These are phyloP conservation scores for Beris chalybata DNA, from an alignment of 2,888 invertebrate genomes.

Conservation along the genomic window DNA sequence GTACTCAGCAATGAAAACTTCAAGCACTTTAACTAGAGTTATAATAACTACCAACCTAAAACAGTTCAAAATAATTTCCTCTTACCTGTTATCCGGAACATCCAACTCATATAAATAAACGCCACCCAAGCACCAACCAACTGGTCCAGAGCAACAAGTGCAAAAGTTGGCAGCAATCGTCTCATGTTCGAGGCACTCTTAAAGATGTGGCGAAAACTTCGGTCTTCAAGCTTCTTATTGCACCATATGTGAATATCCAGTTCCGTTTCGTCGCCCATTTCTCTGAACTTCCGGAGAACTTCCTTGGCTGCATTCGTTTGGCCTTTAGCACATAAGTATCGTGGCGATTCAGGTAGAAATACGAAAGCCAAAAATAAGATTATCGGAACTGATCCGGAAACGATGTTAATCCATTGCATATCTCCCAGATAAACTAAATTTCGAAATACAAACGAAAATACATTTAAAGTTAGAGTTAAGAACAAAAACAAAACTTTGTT, in stretches of 20 bases:
- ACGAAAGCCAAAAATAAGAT: slow-evolving; percentile 54
- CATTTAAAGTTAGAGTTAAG: slow-evolving; percentile 9
- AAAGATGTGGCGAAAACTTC: slow-evolving; percentile 46
- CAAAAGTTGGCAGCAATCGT: slow-evolving; percentile 59
- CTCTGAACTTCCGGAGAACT: slow-evolving; percentile 65
- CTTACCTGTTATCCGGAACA: slow-evolving; percentile 59
- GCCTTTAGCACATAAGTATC: slow-evolving; percentile 62
- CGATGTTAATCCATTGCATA: slow-evolving; percentile 32
- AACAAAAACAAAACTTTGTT: background rate
- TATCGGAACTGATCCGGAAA: slow-evolving; percentile 25
- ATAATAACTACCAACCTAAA: too few relatives aligned
- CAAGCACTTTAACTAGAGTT: too few relatives aligned
- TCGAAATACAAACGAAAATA: background rate
- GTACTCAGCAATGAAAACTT: too few relatives aligned
- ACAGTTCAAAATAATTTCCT: background rate
- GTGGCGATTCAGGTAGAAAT: slow-evolving; percentile 74
- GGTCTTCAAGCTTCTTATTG: slow-evolving; percentile 55
- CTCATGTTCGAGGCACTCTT: slow-evolving; percentile 56
- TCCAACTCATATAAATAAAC: slow-evolving; percentile 62
- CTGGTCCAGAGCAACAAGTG: slow-evolving; percentile 69
- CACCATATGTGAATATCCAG: slow-evolving; percentile 59
- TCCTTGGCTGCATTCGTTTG: slow-evolving; percentile 62
- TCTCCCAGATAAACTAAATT: slow-evolving; percentile 18
- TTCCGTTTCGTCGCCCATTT: slow-evolving; percentile 62
- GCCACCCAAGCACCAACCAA: slow-evolving; percentile 65